Evolutionary conservation across 2,888 invertebrate genomes (phyloP).

Genomic region (Lasioglossum leucozonium): DNA sequence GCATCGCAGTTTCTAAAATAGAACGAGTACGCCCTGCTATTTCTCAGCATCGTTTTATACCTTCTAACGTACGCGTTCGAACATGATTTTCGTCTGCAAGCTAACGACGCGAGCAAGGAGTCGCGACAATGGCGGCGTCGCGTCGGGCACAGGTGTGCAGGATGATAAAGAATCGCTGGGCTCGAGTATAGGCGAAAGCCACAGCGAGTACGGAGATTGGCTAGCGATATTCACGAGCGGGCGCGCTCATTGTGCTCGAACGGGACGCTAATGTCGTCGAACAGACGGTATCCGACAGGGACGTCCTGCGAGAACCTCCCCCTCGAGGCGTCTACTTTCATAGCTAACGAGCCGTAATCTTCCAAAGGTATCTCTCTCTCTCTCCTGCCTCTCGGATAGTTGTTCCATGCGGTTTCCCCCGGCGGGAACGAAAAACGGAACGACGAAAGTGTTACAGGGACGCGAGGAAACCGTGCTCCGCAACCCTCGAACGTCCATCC

Average conservation of each 20-base stretch:
- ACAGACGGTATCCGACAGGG: neutral
- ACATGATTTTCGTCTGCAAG: neutral
- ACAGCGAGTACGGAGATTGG: neutral
- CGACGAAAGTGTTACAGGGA: slow-evolving; percentile 16
- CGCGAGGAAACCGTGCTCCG: neutral
- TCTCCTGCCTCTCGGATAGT: neutral
- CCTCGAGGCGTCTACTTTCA: slow-evolving; percentile 13
- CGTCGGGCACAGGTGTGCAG: neutral
- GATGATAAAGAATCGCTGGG: neutral
- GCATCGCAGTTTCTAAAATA: neutral
- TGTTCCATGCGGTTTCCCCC: neutral
- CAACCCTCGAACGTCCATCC: neutral
- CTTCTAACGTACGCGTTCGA: neutral
- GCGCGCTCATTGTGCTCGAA: neutral
- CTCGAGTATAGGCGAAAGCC: neutral
- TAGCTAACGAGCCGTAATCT: slow-evolving; percentile 15
- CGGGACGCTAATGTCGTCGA: slow-evolving; percentile 8
- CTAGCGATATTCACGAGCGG: slow-evolving; percentile 3
- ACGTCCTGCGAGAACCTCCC: neutral
- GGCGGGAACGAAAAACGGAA: neutral
- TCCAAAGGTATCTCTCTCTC: neutral
- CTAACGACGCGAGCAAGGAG: neutral
- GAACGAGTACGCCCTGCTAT: neutral
- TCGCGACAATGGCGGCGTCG: neutral
- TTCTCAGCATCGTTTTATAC: neutral